Conservation (phyloP, 1,140 invertebrate species). For the Lepidostoma basale region DNA sequence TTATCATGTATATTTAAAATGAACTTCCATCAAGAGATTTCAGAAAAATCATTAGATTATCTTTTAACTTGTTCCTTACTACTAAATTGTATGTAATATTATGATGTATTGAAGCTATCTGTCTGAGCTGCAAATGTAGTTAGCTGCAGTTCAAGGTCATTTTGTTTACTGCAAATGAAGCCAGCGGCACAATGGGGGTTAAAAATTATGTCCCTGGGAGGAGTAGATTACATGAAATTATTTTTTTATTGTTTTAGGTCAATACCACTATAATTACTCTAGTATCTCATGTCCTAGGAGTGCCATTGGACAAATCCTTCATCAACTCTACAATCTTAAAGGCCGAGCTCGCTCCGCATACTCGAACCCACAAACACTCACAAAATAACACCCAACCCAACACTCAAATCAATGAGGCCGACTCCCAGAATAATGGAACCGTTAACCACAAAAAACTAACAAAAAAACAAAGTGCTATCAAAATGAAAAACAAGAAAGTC, state of each 20-base stretch:
- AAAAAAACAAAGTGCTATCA: constrained; percentile 13
- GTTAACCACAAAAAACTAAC: background rate
- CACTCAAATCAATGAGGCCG: background rate
- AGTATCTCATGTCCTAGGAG: constrained; percentile 51
- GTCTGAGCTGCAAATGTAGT: no score
- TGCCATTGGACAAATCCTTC: constrained; percentile 46
- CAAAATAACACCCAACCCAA: background rate
- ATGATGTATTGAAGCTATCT: no score
- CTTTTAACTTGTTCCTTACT: no score
- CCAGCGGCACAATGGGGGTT: no score
- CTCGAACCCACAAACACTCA: constrained; percentile 15
- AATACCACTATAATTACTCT: constrained; percentile 53
- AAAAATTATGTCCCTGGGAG: no score
- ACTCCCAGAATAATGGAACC: background rate
- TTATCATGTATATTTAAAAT: no score
- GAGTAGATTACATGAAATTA: no score
- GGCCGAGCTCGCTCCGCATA: constrained; percentile 36
- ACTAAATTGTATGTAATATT: no score
- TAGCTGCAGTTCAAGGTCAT: no score
- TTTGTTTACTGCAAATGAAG: no score
- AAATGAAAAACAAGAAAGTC: constrained; percentile 51
- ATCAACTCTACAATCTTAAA: constrained; percentile 37
- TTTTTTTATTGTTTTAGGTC: constrained; percentile 50
- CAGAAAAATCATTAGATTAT: no score
- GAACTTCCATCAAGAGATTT: no score